Evolutionary conservation across 2,888 invertebrate genomes (phyloP).

Genomic region (Plagiodera versicolora): DNA sequence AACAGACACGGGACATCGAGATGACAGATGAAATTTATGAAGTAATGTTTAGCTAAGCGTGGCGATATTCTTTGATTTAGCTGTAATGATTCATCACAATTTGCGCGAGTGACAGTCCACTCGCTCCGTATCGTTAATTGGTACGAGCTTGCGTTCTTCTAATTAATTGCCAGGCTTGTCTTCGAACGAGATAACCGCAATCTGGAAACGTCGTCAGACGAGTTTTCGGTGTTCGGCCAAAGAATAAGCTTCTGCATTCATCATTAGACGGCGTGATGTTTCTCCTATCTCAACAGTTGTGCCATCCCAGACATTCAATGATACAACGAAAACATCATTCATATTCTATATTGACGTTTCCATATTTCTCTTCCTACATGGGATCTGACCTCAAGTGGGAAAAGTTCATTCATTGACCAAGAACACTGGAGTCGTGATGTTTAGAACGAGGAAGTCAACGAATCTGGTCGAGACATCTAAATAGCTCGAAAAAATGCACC

Average conservation of each 20-base stretch:
- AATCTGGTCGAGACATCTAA: conserved; percentile 33
- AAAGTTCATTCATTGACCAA: neutral
- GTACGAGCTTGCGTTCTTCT: conserved; percentile 38
- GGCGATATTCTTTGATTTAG: conserved; percentile 45
- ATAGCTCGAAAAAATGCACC: conserved; percentile 26
- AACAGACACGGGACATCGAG: conserved; percentile 35
- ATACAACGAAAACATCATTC: too few relatives aligned
- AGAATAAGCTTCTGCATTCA: neutral
- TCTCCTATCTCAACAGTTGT: too few relatives aligned
- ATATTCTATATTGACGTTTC: too few relatives aligned
- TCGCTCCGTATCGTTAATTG: conserved; percentile 45
- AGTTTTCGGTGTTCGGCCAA: neutral
- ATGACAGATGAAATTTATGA: conserved; percentile 41
- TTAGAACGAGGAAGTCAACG: neutral
- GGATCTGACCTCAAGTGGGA: too few relatives aligned
- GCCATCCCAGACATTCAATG: too few relatives aligned
- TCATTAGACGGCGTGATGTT: too few relatives aligned
- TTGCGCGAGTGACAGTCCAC: conserved; percentile 46
- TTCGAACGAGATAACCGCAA: conserved; percentile 41
- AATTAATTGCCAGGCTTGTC: conserved; percentile 48
- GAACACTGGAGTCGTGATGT: neutral
- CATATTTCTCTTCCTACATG: too few relatives aligned
- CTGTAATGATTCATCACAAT: conserved; percentile 49
- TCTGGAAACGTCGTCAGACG: neutral
- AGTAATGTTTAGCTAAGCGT: conserved; percentile 38